These are phyloP conservation scores for Brenthis hecate DNA, from an alignment of 2,888 invertebrate species.

Conservation along the genomic window DNA sequence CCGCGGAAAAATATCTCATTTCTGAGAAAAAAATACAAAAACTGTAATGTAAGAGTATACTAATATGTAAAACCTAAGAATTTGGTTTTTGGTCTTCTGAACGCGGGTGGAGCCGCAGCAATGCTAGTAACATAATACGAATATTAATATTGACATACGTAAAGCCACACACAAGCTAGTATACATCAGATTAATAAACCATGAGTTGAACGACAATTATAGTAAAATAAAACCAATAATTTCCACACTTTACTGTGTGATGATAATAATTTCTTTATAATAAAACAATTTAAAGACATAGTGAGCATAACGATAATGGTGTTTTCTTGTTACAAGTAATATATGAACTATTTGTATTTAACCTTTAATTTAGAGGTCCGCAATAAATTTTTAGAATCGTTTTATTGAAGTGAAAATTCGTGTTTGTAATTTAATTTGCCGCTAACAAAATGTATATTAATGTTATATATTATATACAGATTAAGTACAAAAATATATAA, in stretches of 20 bases:
- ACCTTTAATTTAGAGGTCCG: constrained; percentile 31
- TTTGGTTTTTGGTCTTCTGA: no score
- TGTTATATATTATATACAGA: no score
- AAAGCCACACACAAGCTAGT: no score
- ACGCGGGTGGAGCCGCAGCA: no score
- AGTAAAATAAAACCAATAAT: not conserved
- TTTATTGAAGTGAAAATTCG: not conserved
- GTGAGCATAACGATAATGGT: constrained; percentile 31
- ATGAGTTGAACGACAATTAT: not conserved
- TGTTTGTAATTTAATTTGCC: not conserved
- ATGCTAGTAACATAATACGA: no score
- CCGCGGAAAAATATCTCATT: no score
- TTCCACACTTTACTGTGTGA: not conserved
- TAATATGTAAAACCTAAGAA: no score
- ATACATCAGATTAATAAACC: not conserved
- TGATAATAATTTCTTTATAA: constrained; percentile 14
- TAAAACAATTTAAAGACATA: constrained; percentile 30
- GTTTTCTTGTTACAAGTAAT: constrained; percentile 37
- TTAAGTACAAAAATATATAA: no score
- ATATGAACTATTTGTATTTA: constrained; percentile 25
- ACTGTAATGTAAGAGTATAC: no score
- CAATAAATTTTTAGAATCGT: constrained; percentile 1
- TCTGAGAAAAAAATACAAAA: no score
- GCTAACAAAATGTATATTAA: no score
- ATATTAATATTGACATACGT: no score